These are phyloP conservation scores for Prinia subflava DNA, from an alignment of 2,113 vertebrate species.

Conservation along the genomic window DNA sequence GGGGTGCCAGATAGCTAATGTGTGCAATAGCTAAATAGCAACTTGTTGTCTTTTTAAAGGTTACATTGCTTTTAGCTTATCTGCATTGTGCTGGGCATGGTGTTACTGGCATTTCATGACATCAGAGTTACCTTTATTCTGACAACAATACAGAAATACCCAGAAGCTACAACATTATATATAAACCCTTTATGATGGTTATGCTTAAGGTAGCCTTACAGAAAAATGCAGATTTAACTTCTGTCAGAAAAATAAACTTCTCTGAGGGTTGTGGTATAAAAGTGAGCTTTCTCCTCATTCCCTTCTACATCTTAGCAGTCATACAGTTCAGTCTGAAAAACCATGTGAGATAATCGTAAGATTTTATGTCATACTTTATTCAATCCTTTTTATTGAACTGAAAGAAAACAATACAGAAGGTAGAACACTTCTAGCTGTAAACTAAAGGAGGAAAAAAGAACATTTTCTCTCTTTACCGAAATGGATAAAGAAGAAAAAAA, in stretches of 20 bases:
- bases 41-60: slow-evolving; percentile 24
- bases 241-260: not conserved
- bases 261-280: not conserved
- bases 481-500: not conserved
- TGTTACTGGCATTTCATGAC: slow-evolving; percentile 19
- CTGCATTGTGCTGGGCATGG: not conserved
- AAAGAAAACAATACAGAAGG: not conserved
- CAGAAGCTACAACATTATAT: not conserved
- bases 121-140: slow-evolving; percentile 34
- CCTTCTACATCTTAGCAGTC: not conserved
- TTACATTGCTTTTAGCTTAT: slow-evolving; percentile 43
- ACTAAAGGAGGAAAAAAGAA: not conserved
- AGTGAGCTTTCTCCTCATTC: not conserved
- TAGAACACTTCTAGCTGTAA: not conserved
- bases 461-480: not conserved
- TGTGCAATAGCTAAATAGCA: slow-evolving; percentile 27
- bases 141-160: slow-evolving; percentile 32
- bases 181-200: not conserved
- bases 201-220: not conserved
- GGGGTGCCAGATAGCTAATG: not conserved
- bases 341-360: not conserved
- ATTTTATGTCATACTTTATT: not conserved
- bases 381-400: not conserved
- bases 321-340: not conserved
- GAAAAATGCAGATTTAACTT: not conserved